Conservation (phyloP, 2,888 invertebrate genomes). For the Nymphalis polychloros region DNA sequence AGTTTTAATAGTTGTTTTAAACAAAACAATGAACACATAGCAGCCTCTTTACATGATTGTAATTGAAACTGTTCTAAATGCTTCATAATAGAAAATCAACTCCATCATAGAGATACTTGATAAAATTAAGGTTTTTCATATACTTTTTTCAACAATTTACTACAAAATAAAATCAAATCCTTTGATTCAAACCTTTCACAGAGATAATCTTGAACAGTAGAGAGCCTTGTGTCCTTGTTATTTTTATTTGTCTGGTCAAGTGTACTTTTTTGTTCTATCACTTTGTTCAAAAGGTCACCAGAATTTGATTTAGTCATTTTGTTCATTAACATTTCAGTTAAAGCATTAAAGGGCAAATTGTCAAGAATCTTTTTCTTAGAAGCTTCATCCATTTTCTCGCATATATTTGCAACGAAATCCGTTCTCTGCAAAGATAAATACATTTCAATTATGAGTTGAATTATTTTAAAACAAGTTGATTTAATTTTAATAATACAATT, state of each 20-base stretch:
- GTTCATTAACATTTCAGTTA: conserved; percentile 47
- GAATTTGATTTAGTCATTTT: conserved; percentile 48
- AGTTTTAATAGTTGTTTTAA: conserved; percentile 5
- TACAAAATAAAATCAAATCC: conserved; percentile 62
- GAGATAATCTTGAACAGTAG: conserved; percentile 55
- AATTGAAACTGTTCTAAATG: conserved; percentile 1
- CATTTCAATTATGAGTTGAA: too few species aligned
- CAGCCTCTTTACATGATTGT: conserved; percentile 19
- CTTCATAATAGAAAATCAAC: neutral
- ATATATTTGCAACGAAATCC: conserved; percentile 58
- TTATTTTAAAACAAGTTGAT: too few species aligned
- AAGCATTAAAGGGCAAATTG: conserved; percentile 46
- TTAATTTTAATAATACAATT: too few species aligned
- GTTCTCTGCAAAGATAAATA: conserved; percentile 54
- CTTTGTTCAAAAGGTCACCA: conserved; percentile 44
- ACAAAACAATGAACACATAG: conserved; percentile 11
- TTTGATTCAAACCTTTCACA: conserved; percentile 53
- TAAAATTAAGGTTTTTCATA: conserved; percentile 49
- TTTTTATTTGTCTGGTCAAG: conserved; percentile 32
- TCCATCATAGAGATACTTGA: conserved; percentile 6
- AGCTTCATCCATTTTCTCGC: conserved; percentile 48
- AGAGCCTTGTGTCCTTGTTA: conserved; percentile 45
- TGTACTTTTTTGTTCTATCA: conserved; percentile 48
- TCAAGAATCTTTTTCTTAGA: conserved; percentile 53
- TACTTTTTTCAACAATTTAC: conserved; percentile 55